Conservation (phyloP, 2,113 vertebrate genomes). For the Macroglossus sobrinus region DNA sequence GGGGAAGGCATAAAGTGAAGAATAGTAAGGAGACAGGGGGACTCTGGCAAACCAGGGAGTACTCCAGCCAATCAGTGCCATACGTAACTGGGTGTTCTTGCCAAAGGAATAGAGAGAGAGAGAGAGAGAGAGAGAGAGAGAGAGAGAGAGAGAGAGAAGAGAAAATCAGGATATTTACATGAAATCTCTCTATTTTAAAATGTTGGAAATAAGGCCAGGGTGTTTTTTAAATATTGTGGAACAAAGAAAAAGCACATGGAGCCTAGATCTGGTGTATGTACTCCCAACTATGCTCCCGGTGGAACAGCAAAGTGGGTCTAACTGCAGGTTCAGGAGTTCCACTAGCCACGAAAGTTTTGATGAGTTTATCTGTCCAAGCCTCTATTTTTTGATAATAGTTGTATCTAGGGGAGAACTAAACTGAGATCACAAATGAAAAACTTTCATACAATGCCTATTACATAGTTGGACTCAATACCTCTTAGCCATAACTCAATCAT, state of each 20-base stretch:
- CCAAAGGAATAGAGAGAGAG: no score
- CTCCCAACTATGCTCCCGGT: rapidly evolving
- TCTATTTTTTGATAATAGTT: background rate
- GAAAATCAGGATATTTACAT: background rate
- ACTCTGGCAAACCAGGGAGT: background rate
- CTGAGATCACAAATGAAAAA: background rate
- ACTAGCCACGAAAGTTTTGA: background rate
- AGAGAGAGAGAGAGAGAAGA: background rate
- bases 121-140: no score
- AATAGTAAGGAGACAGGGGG: background rate
- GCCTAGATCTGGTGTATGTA: rapidly evolving
- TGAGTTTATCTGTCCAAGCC: background rate
- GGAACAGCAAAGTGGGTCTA: background rate
- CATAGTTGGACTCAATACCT: background rate
- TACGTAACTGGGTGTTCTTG: background rate
- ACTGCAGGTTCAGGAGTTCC: rapidly evolving
- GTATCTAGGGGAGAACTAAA: background rate
- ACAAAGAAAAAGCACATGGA: background rate
- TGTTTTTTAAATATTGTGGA: background rate
- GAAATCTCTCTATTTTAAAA: background rate
- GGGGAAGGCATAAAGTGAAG: background rate
- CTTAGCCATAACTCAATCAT: background rate
- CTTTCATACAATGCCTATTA: background rate
- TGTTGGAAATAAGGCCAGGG: background rate
- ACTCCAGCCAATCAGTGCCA: background rate